Evolutionary conservation across 2,113 vertebrate genomes (phyloP).

Genomic region (Choloepus hoffmanni): DNA sequence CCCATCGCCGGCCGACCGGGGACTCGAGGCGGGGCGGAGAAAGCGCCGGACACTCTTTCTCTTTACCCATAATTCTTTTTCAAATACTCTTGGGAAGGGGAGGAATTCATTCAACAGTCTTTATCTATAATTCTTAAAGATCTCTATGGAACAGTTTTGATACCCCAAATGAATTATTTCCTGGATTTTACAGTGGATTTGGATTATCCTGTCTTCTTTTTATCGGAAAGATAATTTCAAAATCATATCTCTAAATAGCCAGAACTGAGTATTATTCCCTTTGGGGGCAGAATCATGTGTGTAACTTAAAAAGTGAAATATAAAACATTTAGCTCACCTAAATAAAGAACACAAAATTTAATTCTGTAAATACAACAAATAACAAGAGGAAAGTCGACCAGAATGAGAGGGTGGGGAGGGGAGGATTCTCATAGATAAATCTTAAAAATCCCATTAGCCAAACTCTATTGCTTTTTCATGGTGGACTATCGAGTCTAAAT

Average conservation of each 20-base stretch:
- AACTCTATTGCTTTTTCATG: background rate
- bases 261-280: constrained; percentile 16
- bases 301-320: background rate
- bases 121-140: constrained; percentile 23
- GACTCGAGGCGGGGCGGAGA: no score
- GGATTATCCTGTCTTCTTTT: constrained; percentile 28
- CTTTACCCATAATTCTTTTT: background rate
- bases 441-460: background rate
- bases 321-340: background rate
- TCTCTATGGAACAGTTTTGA: background rate
- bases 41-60: no score
- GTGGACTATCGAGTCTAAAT: background rate
- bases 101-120: background rate
- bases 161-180: constrained; percentile 26
- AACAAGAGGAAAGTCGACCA: background rate
- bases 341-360: background rate
- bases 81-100: background rate
- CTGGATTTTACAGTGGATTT: background rate
- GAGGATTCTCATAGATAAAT: background rate
- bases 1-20: no score
- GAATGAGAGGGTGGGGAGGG: background rate
- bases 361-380: background rate
- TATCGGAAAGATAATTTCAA: constrained; percentile 32
- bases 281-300: background rate
- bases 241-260: constrained; percentile 29